A percentile compares a stretch with the other conserved stretches of the same genome.
Evolutionary conservation across 35 echinoderm and acorn worm genomes (phyloP).

Genomic region (Apostichopus japonicus): DNA sequence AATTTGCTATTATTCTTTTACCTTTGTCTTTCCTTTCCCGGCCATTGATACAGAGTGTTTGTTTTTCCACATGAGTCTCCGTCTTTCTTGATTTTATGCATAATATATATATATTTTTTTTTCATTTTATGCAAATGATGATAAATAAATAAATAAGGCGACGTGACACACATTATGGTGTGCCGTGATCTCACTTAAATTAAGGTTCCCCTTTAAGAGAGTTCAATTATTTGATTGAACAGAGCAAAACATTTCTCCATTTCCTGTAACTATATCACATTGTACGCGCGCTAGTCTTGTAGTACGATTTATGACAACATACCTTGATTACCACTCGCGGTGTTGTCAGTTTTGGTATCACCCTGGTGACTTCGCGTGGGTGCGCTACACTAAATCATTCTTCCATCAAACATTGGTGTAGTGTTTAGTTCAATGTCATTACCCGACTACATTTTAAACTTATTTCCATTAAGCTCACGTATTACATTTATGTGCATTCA

Average conservation of each 20-base stretch:
- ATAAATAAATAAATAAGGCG: no score
- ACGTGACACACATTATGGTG: no score
- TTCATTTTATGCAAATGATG: no score
- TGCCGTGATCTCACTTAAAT: no score
- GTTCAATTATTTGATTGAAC: conserved; percentile 1
- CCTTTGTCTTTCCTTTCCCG: no score
- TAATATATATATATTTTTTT: no score
- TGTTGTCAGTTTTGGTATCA: neutral
- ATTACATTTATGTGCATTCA: neutral
- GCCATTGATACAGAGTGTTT: no score
- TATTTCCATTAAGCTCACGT: neutral
- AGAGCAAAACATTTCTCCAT: neutral
- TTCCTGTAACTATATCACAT: neutral
- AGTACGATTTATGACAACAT: neutral
- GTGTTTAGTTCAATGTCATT: neutral
- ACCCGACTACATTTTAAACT: neutral
- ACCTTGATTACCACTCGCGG: neutral
- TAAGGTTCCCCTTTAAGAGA: neutral
- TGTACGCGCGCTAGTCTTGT: neutral
- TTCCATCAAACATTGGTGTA: neutral
- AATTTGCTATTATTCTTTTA: no score
- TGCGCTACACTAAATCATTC: neutral
- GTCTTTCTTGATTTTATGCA: no score
- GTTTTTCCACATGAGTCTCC: no score
- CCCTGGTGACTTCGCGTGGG: neutral